Evolutionary conservation across 2,888 invertebrate genomes (phyloP), one percentile per base, ranked within the genome.

Genomic region (Agriopis leucophaearia): DNA sequence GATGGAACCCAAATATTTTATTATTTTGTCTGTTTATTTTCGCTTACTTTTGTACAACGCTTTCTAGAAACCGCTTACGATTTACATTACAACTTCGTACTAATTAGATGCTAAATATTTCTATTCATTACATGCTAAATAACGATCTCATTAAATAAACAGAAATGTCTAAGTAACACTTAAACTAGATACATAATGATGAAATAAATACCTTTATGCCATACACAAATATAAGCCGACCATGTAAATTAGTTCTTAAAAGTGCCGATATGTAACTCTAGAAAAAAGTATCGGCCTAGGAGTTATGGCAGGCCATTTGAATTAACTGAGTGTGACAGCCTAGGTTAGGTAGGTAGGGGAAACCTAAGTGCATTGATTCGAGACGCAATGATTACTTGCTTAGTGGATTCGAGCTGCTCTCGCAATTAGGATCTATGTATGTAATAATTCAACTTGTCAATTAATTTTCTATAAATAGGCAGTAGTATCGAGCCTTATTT

Each of bases 401-500:
- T 27, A 27, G 27, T 27, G 27, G 27, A 27, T 27, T 27, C 66
- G 45, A 68, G 58, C 64, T 66, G 69, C 64, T 70, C 63, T 47
- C 64, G 66, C 72, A 74, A 72, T 75, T 69, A 73, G 62, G 62
- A 36, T 60, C 71, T 74, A 71, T 69, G 67, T 73, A 66, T 70
- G 71, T 74, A 71, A 71, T 75, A 72, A 72, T 71, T 72, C 70
- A 74, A 74, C 69, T 71, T 71, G 71, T 55, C 72, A 72, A 75
- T 75, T 70, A 75, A 71, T 70, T 67, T 65, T 60, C 73, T 72
- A 70, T 70, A 65, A 57, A 69, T 58, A 58, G 61, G 7, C 50
- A 58, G 36, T 16, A 58, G 36, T 16, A 58, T 10, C 50, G 55
- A 54, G 13, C 52, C 65, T 48, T 64, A 62, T 69, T 69, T 65